Base-by-base conservation (phyloP, 2,113 vertebrate species). In the Grammomys surdaster region DNA sequence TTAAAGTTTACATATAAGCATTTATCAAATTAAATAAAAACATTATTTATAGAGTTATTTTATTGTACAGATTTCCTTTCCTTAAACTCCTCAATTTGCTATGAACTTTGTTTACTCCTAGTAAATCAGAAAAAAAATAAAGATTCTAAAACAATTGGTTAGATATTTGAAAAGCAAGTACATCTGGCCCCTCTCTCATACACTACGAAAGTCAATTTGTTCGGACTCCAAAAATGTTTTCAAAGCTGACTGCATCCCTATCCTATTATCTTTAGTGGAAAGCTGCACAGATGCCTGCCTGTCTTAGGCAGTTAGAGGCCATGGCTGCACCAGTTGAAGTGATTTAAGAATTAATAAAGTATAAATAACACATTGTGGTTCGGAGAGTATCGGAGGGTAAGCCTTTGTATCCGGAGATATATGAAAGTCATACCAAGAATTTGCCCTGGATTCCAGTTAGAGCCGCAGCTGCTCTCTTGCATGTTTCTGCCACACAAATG, bases 201-300 rank as follows among this genome's bases (percentile, higher is more conserved):
- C 2, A 78, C 5, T 72, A 94, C 48, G 46, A 86, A 82, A 89
- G 58, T 43, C 19, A 43, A 26, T 63, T 26, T 88, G 36, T 86
- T 80, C 26, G 24, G 8, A 94, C 56, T 93, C n/a, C 46, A 93
- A 94, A 94, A 93, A 78, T 0, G 14, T 92, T 95, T 93, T 95
- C 40, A 65, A 94, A 86, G 46, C 73, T 91, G 93, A 95, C 0
- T 80, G 20, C 2, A 33, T 86, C 90, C n/a, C 48, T 17, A 67
- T 13, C n/a, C 26, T 82, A 72, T 75, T 84, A 88, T 56, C 22
- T 63, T 80, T 19, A 88, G 80, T 1, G 19, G n/a, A 88, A 78
- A 92, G 16, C 20, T 89, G 46, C 70, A 94, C 63, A 90, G 58
- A 91, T 8, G 51, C 2, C 12, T 8, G 51, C 2, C 12, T 43